Percentiles rank a stretch among this genome's conserved stretches.
These are phyloP conservation scores for Alaudala cheleensis DNA, from an alignment of 2,113 vertebrate species.

Conservation along the genomic window DNA sequence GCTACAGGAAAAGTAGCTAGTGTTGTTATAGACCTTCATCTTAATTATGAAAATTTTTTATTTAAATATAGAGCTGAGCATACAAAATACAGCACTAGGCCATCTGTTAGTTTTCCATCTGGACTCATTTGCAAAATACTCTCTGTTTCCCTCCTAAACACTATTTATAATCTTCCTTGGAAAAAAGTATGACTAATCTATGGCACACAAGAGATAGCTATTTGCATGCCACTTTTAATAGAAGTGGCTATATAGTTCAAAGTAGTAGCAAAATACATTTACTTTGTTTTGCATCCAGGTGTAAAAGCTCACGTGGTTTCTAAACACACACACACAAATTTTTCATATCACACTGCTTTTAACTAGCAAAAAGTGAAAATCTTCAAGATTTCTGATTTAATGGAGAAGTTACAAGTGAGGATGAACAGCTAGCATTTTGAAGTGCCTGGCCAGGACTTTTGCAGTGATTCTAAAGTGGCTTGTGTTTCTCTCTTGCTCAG, in stretches of 20 bases:
- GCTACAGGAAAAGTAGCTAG: slow-evolving; percentile 71
- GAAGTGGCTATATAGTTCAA: slow-evolving; percentile 64
- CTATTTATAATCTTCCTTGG: slow-evolving; percentile 80
- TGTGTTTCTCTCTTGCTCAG: background rate
- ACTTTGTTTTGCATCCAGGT: slow-evolving; percentile 62
- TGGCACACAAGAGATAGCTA: slow-evolving; percentile 68
- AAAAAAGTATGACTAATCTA: slow-evolving; percentile 79
- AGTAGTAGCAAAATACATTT: slow-evolving; percentile 68
- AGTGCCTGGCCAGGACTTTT: background rate
- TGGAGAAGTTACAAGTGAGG: background rate
- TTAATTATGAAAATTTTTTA: slow-evolving; percentile 83
- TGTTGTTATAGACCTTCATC: slow-evolving; percentile 74
- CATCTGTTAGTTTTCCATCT: slow-evolving; percentile 85
- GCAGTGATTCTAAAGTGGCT: background rate
- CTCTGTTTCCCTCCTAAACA: slow-evolving; percentile 59
- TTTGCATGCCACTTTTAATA: slow-evolving; percentile 78
- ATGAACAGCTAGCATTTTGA: background rate
- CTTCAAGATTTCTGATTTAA: background rate
- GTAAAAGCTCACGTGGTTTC: background rate
- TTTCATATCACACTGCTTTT: background rate
- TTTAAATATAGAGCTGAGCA: slow-evolving; percentile 80
- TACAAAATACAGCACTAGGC: slow-evolving; percentile 77
- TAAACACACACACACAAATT: background rate
- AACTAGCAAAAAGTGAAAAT: background rate
- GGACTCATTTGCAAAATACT: slow-evolving; percentile 82